A percentile compares a stretch with the other conserved stretches of the same genome.
Evolutionary conservation across 2,888 invertebrate species (phyloP).

Genomic region (Ophion ventricosus): DNA sequence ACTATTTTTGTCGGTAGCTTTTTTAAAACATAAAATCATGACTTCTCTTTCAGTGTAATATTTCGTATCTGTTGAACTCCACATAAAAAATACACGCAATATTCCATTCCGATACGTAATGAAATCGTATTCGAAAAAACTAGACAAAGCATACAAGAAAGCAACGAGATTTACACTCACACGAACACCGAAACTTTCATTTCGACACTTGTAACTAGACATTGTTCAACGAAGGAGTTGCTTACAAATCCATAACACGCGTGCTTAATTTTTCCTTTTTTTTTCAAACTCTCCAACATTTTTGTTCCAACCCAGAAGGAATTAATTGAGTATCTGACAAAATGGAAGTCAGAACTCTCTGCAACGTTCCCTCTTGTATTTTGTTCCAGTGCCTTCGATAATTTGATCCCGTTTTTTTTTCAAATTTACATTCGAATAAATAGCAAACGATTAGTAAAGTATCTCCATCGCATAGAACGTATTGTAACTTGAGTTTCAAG

Average conservation of each 20-base stretch:
- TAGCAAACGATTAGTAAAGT: slow-evolving; percentile 22
- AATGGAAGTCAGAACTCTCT: slow-evolving; percentile 12
- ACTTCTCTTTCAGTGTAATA: slow-evolving; percentile 25
- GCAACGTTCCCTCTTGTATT: background rate
- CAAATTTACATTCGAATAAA: background rate
- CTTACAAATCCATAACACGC: slow-evolving; percentile 83
- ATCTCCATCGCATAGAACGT: slow-evolving; percentile 40
- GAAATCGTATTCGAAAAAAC: slow-evolving; percentile 19
- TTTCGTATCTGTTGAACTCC: slow-evolving; percentile 11
- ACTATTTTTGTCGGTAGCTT: background rate
- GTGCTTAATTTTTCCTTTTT: slow-evolving; percentile 60
- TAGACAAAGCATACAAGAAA: slow-evolving; percentile 26
- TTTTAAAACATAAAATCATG: background rate
- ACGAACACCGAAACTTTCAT: slow-evolving; percentile 13
- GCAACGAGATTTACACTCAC: slow-evolving; percentile 27
- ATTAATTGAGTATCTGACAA: slow-evolving; percentile 3
- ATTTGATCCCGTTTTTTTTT: background rate
- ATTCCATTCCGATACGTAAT: slow-evolving; percentile 38
- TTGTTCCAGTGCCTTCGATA: slow-evolving; percentile 12
- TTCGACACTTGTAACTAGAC: background rate
- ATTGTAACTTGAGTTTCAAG: slow-evolving; percentile 58
- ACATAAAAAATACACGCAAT: slow-evolving; percentile 33
- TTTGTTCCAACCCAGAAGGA: slow-evolving; percentile 22
- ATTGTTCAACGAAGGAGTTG: slow-evolving; percentile 70
- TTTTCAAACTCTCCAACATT: slow-evolving; percentile 19